phyloP scores from a whole-genome alignment of 2,797 vertebrate species.

The Liasis olivaceus region DNA sequence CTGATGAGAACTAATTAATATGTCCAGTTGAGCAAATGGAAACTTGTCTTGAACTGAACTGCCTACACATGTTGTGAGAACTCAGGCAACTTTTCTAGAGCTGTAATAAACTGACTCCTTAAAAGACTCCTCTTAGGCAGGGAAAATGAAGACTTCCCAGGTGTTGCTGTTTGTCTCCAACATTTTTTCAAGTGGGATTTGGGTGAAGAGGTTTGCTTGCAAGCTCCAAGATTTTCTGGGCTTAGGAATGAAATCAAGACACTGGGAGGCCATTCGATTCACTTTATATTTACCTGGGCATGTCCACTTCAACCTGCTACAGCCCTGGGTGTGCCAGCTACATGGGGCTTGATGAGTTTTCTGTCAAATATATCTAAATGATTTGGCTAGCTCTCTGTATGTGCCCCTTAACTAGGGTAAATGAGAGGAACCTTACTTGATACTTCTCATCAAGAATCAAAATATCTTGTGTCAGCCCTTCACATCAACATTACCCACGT shows the following conservation, averaged over 20 bases:
- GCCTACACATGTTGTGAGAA: too few species aligned
- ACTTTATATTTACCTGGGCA: background rate
- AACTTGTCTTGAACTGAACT: too few species aligned
- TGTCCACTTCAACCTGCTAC: background rate
- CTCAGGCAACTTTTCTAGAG: background rate
- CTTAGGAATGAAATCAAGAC: background rate
- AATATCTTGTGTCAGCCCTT: background rate
- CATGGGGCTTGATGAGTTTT: background rate
- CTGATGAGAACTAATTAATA: too few species aligned
- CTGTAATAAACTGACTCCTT: background rate
- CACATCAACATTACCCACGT: background rate
- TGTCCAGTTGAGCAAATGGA: too few species aligned
- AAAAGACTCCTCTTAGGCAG: background rate
- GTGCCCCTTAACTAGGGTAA: background rate
- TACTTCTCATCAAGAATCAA: background rate
- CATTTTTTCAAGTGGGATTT: background rate
- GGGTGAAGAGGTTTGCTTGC: too few species aligned
- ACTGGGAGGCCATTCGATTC: rapidly evolving
- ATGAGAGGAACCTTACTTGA: background rate
- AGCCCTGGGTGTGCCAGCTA: background rate
- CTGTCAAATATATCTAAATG: background rate
- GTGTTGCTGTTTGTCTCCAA: too few species aligned
- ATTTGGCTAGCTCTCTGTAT: background rate
- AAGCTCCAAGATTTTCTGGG: background rate
- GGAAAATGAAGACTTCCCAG: too few species aligned